Conservation (phyloP, 2,888 invertebrate species). For the Andrena bucephala region DNA sequence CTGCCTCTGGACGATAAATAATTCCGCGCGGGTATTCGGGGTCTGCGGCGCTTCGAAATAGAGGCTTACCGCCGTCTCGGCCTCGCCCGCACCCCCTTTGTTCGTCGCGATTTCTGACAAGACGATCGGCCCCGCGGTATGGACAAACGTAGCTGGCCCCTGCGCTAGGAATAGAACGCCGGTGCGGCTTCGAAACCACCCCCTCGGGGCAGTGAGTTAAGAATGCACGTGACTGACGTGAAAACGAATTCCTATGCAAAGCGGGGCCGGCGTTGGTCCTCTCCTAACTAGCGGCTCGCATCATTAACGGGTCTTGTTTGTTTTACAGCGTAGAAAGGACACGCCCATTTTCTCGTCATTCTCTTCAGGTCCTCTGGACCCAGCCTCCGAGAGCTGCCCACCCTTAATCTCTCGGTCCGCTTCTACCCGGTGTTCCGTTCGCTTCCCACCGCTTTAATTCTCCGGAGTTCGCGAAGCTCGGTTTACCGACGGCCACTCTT, state of each 20-base stretch:
- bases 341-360: slow-evolving; percentile 74
- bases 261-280: slow-evolving; percentile 58
- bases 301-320: slow-evolving; percentile 80
- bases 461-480: slow-evolving; percentile 23
- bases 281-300: slow-evolving; percentile 74
- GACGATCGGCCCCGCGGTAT: slow-evolving; percentile 45
- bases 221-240: slow-evolving; percentile 76
- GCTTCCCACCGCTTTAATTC: slow-evolving; percentile 45
- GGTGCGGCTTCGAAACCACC: slow-evolving; percentile 50
- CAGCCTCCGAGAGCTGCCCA: slow-evolving; percentile 46
- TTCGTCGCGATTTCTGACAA: slow-evolving; percentile 28
- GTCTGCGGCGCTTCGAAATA: slow-evolving; percentile 17
- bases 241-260: slow-evolving; percentile 81
- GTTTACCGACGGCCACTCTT: slow-evolving; percentile 2
- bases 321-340: slow-evolving; percentile 77
- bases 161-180: slow-evolving; percentile 59
- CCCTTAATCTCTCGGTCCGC: slow-evolving; percentile 64
- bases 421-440: slow-evolving; percentile 62
- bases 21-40: slow-evolving; percentile 41
- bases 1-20: slow-evolving; percentile 45
- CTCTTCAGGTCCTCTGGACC: slow-evolving; percentile 62
- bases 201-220: slow-evolving; percentile 66
- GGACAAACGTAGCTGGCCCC: slow-evolving; percentile 13
- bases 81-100: slow-evolving; percentile 3
- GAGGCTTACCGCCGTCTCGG: neutral